A percentile compares a stretch with the other conserved stretches of the same genome.
phyloP scores from a whole-genome alignment of 2,113 vertebrate genomes.

The Syngnathus floridae region DNA sequence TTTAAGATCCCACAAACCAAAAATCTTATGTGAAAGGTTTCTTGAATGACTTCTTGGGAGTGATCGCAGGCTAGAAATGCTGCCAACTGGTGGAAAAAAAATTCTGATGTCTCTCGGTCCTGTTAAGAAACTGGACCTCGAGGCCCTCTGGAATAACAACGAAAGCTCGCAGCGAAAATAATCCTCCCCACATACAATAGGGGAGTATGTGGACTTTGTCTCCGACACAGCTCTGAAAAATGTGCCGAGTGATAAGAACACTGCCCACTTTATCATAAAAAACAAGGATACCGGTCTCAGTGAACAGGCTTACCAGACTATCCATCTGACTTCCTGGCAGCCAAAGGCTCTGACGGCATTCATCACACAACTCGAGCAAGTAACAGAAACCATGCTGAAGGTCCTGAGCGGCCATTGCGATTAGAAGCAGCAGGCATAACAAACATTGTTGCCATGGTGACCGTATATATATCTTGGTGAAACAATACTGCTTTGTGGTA shows the following conservation, averaged over 20 bases:
- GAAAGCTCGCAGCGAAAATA: conserved; percentile 40
- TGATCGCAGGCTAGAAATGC: not conserved
- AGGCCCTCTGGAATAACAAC: conserved; percentile 51
- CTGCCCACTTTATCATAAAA: conserved; percentile 36
- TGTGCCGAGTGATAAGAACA: conserved; percentile 47
- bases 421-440: conserved; percentile 5
- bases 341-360: conserved; percentile 9
- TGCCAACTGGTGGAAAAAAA: too few species aligned
- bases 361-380: conserved; percentile 26
- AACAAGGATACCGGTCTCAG: conserved; percentile 19
- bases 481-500: not conserved
- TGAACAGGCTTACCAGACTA: conserved; percentile 4
- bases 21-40: not conserved
- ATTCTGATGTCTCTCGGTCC: conserved; percentile 33
- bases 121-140: conserved; percentile 38
- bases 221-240: conserved; percentile 39
- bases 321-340: conserved; percentile 30
- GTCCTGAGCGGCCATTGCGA: not conserved
- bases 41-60: not conserved
- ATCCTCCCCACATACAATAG: conserved; percentile 51
- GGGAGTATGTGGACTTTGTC: conserved; percentile 54
- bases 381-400: conserved; percentile 28
- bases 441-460: conserved; percentile 5
- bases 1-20: not conserved
- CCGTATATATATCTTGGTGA: not conserved